Base-by-base conservation (phyloP, 2,888 invertebrate genomes). In the Cheilosia scutellata region DNA sequence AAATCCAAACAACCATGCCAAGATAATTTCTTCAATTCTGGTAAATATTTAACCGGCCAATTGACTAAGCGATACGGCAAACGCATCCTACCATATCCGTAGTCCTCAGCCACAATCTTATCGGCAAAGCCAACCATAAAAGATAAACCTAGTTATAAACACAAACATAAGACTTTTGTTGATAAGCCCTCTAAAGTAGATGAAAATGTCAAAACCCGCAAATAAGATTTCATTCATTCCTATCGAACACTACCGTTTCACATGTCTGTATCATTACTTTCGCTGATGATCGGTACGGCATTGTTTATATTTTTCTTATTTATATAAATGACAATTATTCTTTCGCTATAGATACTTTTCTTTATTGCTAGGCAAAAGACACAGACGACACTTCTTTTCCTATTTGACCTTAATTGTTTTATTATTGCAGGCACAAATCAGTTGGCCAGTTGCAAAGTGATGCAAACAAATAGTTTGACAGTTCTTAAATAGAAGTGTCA, bases 391-490 rank as follows among this genome's bases (percentile, higher is more conserved):
- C 68, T 68, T 25, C 5, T 72, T 47, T 80, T 68, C 68, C 49
- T 72, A 83, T 76, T 84, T 84, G 79, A 84, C 75, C 80, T 80
- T 75, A 84, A 84, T 84, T 84, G 84, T 80, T 76, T 42, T 71
- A 63, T 65, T 68, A 31, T 71, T 68, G 55, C 74, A 75, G 71
- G 65, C 70, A 20, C 20, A 84, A 84, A 84, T 79, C 80, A 84
- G 66, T 84, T 75, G 66, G 60, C 25, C 51, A 20, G 29, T 51
- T 65, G 60, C 44, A 58, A 66, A 72, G 68, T 75, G 80, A 84
- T 75, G 71, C 84, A 80, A 71, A 71, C 75, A 84, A 80, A 75
- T 80, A 65, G 75, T 75, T 84, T 75, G 84, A 84, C 84, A 80
- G 80, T 76, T 71, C 71, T 76, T 60, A 75, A 63, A 58, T 68